A percentile compares a stretch with the other conserved stretches of the same genome.
Conservation (phyloP, 1,140 invertebrate genomes). For the Drosophila truncata region DNA sequence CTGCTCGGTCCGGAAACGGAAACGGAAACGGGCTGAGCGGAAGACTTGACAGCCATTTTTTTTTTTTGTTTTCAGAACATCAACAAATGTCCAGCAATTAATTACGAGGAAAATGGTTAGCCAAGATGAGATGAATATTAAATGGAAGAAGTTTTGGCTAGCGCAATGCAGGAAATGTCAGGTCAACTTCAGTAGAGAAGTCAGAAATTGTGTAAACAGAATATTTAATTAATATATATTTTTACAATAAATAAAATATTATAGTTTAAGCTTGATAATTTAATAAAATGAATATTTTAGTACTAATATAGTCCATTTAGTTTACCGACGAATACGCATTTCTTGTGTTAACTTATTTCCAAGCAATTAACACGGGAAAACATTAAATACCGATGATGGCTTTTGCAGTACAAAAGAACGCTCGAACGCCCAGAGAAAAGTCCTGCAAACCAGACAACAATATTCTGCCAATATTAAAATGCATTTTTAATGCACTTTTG, state of each 20-base stretch:
- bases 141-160: constrained; percentile 10
- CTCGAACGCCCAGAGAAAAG: neutral
- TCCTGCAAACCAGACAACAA: constrained; percentile 22
- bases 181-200: neutral
- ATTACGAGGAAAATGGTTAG: constrained; percentile 52
- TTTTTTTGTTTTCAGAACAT: constrained; percentile 71
- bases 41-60: constrained; percentile 64
- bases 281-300: neutral
- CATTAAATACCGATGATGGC: neutral
- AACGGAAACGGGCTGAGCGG: constrained; percentile 38
- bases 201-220: neutral
- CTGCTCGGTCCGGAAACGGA: constrained; percentile 22
- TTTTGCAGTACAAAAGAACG: constrained; percentile 2
- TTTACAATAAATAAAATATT: neutral
- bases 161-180: neutral
- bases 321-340: neutral
- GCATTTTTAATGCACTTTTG: constrained; percentile 66
- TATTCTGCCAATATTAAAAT: constrained; percentile 53
- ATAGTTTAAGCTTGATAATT: neutral
- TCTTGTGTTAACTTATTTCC: constrained; percentile 1
- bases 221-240: neutral
- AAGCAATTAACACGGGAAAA: constrained; percentile 4
- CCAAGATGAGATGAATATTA: constrained; percentile 11
- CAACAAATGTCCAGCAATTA: constrained; percentile 71
- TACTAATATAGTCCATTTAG: neutral